These are phyloP conservation scores for Aspidiotus rigidus DNA, from an alignment of 2,888 invertebrate genomes.

Conservation along the genomic window DNA sequence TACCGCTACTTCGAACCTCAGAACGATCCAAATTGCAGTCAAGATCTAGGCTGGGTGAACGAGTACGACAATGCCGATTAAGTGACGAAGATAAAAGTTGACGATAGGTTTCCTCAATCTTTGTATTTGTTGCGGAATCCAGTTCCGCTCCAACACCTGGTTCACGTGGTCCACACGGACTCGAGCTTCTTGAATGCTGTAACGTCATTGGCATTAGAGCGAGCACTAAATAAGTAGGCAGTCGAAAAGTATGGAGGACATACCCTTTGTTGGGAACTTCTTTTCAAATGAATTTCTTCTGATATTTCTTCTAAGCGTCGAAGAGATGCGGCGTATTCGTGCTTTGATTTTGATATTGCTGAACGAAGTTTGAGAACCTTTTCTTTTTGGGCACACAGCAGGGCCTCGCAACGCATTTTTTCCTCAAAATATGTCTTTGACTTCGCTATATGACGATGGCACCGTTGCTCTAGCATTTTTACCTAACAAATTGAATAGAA, in stretches of 20 bases:
- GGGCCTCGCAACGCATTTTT: constrained; percentile 75
- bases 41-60: constrained; percentile 45
- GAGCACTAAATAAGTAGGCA: no score
- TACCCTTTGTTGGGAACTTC: constrained; percentile 38
- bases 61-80: constrained; percentile 13
- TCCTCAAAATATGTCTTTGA: constrained; percentile 86
- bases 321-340: constrained; percentile 69
- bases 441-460: constrained; percentile 71
- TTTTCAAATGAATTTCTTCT: constrained; percentile 71
- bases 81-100: constrained; percentile 20
- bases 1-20: constrained; percentile 49
- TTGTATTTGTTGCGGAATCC: constrained; percentile 30
- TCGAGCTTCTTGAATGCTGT: constrained; percentile 35
- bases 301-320: constrained; percentile 81
- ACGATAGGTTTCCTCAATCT: constrained; percentile 25
- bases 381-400: constrained; percentile 73
- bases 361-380: constrained; percentile 72
- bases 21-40: constrained; percentile 52
- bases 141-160: constrained; percentile 70
- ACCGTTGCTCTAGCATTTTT: constrained; percentile 69
- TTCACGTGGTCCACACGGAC: constrained; percentile 47
- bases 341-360: constrained; percentile 69
- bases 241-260: neutral
- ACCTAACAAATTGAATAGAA: constrained; percentile 45
- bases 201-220: no score